A percentile compares a stretch with the other conserved stretches of the same genome.
phyloP scores from a whole-genome alignment of 1,140 invertebrate genomes.

The Plectrocnemia conspersa region DNA sequence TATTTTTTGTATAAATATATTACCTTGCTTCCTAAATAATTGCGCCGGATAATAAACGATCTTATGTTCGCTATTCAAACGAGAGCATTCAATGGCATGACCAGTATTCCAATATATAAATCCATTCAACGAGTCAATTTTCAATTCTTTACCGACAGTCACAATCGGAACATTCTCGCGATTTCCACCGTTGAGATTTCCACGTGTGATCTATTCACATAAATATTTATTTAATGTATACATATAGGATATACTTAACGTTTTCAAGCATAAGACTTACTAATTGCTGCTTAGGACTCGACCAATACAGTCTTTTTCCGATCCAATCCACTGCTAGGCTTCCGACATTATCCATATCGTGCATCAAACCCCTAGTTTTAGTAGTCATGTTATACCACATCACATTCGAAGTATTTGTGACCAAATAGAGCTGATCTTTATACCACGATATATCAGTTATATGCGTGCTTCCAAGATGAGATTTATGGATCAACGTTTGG shows the following conservation, averaged over 20 bases:
- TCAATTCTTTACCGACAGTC: conserved; percentile 72
- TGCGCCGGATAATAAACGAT: conserved; percentile 67
- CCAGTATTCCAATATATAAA: conserved; percentile 86
- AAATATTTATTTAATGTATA: conserved; percentile 15
- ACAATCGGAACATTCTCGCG: conserved; percentile 73
- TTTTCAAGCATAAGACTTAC: conserved; percentile 49
- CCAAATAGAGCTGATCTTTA: conserved; percentile 64
- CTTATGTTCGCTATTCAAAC: conserved; percentile 72
- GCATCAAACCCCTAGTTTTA: conserved; percentile 51
- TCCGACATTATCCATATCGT: conserved; percentile 65
- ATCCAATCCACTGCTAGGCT: conserved; percentile 86
- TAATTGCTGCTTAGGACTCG: conserved; percentile 75
- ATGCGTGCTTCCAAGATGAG: conserved; percentile 49
- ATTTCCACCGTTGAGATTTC: conserved; percentile 61
- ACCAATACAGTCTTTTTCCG: conserved; percentile 84
- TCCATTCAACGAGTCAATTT: conserved; percentile 75
- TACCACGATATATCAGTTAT: conserved; percentile 67
- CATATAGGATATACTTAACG: no score
- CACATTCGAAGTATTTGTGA: conserved; percentile 67
- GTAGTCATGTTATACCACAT: conserved; percentile 66
- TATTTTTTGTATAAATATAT: conserved; percentile 9
- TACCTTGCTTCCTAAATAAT: conserved; percentile 72
- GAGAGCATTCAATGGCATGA: conserved; percentile 71
- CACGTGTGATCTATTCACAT: conserved; percentile 59
- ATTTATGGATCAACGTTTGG: conserved; percentile 58